Evolutionary conservation across 2,113 vertebrate species (phyloP).

Genomic region (Crypturellus undulatus): DNA sequence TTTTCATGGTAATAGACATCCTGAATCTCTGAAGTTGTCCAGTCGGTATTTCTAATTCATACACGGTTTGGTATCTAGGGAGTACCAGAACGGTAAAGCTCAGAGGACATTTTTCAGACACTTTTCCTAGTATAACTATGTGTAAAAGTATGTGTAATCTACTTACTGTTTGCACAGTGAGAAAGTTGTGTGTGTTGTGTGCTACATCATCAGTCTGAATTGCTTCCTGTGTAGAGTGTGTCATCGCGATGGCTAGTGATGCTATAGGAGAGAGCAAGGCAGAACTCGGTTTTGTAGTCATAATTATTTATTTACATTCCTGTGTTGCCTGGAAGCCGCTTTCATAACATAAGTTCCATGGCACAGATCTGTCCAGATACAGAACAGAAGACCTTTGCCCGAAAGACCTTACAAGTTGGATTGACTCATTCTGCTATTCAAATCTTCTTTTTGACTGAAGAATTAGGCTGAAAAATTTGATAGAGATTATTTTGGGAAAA

Average conservation of each 20-base stretch:
- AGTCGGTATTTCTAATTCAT: conserved; percentile 5
- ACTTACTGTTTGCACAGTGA: neutral
- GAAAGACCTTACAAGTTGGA: neutral
- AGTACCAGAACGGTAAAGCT: neutral
- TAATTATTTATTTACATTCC: neutral
- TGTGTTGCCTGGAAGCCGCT: neutral
- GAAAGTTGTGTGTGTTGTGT: neutral
- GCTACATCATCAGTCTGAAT: neutral
- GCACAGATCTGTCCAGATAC: neutral
- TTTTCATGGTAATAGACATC: neutral
- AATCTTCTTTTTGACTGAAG: neutral
- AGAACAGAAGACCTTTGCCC: neutral
- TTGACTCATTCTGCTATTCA: conserved; percentile 36
- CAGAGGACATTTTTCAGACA: conserved; percentile 36
- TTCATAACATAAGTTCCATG: neutral
- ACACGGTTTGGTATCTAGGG: neutral
- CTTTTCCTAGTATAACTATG: neutral
- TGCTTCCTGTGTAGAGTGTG: neutral
- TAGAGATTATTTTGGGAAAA: conserved; percentile 50
- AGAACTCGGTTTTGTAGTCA: neutral
- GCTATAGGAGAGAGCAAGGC: neutral
- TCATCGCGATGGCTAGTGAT: neutral
- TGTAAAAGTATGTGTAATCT: neutral
- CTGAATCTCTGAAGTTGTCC: conserved; percentile 13
- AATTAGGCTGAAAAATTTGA: conserved; percentile 39